These are phyloP conservation scores for Zaprionus kolodkinae DNA, from an alignment of 1,140 invertebrate species.

Conservation along the genomic window DNA sequence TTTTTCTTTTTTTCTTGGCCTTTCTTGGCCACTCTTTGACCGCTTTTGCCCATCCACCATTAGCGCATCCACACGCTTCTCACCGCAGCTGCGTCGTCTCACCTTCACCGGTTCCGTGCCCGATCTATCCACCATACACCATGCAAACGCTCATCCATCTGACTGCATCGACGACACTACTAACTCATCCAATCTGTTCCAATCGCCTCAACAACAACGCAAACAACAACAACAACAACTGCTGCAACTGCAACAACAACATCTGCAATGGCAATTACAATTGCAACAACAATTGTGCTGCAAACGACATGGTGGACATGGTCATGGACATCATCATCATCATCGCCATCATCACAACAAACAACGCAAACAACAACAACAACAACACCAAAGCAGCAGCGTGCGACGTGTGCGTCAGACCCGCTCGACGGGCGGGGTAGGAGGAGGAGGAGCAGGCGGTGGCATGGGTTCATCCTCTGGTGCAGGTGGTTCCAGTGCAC, in stretches of 20 bases:
- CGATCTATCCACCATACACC: conserved; percentile 73
- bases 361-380: conserved; percentile 45
- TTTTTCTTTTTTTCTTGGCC: conserved; percentile 16
- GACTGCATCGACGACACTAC: conserved; percentile 21
- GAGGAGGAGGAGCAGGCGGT: conserved; percentile 13
- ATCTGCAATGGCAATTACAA: conserved; percentile 44
- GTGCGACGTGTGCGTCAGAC: conserved; percentile 61
- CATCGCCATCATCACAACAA: conserved; percentile 49
- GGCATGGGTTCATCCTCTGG: conserved; percentile 28
- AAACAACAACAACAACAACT: conserved; percentile 29
- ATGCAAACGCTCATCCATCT: conserved; percentile 50
- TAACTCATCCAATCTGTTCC: conserved; percentile 41
- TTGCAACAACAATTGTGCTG: conserved; percentile 54
- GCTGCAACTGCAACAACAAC: conserved; percentile 56
- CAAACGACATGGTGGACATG: conserved; percentile 52
- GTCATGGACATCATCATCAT: conserved; percentile 55
- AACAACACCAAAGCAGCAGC: conserved; percentile 57
- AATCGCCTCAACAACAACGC: conserved; percentile 30
- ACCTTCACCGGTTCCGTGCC: conserved; percentile 84
- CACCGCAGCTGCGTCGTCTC: conserved; percentile 76
- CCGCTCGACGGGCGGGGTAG: conserved; percentile 24
- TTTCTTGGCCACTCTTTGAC: conserved; percentile 21
- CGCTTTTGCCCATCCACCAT: conserved; percentile 25
- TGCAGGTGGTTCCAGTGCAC: conserved; percentile 43
- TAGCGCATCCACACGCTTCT: conserved; percentile 77